A percentile compares a stretch with the other conserved stretches of the same genome.
Evolutionary conservation across 2,113 vertebrate species (phyloP).

Genomic region (Eira barbara): DNA sequence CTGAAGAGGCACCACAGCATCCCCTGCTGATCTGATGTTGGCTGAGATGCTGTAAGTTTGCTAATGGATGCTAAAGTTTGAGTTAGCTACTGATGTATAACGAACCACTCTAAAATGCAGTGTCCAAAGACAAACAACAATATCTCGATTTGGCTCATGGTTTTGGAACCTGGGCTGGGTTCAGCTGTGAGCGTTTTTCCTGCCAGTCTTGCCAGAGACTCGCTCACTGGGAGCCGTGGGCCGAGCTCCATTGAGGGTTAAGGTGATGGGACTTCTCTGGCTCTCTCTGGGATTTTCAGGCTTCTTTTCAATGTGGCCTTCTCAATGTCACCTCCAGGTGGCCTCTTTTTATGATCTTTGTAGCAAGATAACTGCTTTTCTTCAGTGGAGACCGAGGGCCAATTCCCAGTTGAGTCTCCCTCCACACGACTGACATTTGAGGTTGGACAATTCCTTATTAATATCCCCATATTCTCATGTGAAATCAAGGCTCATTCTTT

Average conservation of each 20-base stretch:
- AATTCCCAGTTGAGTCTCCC: neutral
- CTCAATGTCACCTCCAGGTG: neutral
- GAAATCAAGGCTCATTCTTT: neutral
- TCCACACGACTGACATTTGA: neutral
- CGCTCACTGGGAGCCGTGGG: neutral
- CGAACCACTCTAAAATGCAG: neutral
- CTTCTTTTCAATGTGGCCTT: neutral
- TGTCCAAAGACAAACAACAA: neutral
- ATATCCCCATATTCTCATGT: neutral
- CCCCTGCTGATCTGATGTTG: neutral
- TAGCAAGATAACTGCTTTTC: neutral
- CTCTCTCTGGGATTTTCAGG: neutral
- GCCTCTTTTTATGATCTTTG: neutral
- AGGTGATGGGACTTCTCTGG: neutral
- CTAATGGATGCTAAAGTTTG: neutral
- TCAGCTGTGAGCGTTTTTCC: neutral
- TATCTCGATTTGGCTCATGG: neutral
- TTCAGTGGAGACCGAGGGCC: neutral
- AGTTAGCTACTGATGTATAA: neutral
- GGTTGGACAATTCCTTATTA: neutral
- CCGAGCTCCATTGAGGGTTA: neutral
- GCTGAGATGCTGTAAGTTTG: neutral
- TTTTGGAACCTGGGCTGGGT: neutral
- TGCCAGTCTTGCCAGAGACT: neutral
- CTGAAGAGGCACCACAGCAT: neutral